Percentiles rank a stretch among this genome's conserved stretches.
phyloP scores from a whole-genome alignment of 2,113 vertebrate genomes.

The Festucalex cinctus region DNA sequence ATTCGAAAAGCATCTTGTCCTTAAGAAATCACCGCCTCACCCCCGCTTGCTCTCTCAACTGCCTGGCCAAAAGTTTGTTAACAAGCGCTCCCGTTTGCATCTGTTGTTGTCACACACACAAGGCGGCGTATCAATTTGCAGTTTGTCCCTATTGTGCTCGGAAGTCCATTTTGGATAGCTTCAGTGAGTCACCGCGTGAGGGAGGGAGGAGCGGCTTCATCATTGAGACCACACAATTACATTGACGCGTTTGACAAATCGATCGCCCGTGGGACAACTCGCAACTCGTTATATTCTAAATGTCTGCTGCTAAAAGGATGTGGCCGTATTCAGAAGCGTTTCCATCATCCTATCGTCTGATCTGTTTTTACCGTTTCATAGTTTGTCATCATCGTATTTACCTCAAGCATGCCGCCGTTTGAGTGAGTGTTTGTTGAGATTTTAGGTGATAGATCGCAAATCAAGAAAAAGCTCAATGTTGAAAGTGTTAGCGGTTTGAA shows the following conservation, averaged over 20 bases:
- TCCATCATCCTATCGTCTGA: not conserved
- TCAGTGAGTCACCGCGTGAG: not conserved
- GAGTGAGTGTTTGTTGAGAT: no score
- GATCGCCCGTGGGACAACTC: constrained; percentile 17
- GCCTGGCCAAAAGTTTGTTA: constrained; percentile 8
- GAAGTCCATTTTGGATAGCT: not conserved
- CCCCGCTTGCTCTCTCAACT: constrained; percentile 15
- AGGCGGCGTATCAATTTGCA: constrained; percentile 6
- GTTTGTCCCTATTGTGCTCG: not conserved
- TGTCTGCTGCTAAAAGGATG: not conserved
- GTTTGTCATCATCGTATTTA: not conserved
- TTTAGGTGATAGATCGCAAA: no score
- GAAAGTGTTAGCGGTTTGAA: no score
- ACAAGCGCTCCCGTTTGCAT: not conserved
- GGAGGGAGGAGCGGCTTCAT: not conserved
- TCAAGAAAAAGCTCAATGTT: no score
- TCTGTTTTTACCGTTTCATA: not conserved
- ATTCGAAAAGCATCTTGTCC: constrained; percentile 12
- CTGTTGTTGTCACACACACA: not conserved
- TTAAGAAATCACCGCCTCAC: not conserved
- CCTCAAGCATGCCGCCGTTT: no score
- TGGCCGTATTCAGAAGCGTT: not conserved
- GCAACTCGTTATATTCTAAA: constrained; percentile 2
- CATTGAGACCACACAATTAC: constrained; percentile 8
- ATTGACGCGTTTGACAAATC: constrained; percentile 3